Evolutionary conservation across 2,888 invertebrate species (phyloP).

Genomic region (Balanococcus diminutus): DNA sequence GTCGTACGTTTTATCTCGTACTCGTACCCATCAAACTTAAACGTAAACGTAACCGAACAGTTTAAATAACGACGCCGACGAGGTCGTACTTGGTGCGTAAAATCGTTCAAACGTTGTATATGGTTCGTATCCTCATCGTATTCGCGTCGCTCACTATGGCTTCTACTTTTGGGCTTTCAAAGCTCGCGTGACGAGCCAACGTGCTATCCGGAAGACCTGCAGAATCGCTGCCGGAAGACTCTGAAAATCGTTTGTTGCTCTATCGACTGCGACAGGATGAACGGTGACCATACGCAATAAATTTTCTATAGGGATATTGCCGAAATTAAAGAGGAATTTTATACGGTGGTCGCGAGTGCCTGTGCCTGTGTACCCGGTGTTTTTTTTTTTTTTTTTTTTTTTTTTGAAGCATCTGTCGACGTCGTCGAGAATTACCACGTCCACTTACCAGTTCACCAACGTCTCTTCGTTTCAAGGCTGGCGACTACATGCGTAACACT

Average conservation of each 20-base stretch:
- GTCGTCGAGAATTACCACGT: not conserved
- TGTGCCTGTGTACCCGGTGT: not conserved
- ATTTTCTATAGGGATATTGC: not conserved
- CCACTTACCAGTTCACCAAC: conserved; percentile 9
- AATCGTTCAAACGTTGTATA: not conserved
- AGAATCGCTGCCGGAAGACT: not conserved
- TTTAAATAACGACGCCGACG: conserved; percentile 8
- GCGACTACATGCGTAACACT: conserved; percentile 39
- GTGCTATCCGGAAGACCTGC: not conserved
- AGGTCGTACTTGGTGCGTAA: conserved; percentile 1
- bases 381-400: too few relatives aligned
- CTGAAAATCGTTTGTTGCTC: not conserved
- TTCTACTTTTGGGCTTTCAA: not conserved
- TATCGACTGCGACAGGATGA: not conserved
- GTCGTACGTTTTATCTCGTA: not conserved
- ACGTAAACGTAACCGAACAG: not conserved
- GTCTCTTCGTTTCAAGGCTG: conserved; percentile 40
- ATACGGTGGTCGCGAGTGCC: not conserved
- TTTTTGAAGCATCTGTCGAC: not conserved
- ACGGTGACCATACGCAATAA: not conserved
- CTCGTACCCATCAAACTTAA: not conserved
- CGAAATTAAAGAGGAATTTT: not conserved
- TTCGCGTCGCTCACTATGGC: not conserved
- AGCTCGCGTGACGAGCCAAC: not conserved
- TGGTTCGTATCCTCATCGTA: not conserved